Evolutionary conservation across 1,140 invertebrate genomes (phyloP), one percentile per base, ranked within the genome.

Genomic region (Pogonus chalceus): DNA sequence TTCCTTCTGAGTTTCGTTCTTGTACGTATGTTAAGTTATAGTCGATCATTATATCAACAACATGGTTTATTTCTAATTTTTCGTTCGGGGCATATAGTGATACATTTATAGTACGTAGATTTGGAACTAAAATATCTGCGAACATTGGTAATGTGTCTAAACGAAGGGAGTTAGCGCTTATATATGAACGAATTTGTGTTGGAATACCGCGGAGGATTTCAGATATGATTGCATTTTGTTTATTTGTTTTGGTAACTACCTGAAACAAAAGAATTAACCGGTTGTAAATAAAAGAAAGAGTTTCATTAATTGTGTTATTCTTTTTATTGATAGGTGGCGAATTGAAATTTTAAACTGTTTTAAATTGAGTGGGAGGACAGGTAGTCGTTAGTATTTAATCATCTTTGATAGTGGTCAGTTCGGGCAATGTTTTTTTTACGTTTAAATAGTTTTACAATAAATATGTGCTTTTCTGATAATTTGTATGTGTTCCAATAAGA

Each of bases 1-100:
- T 79, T 46, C 91, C 91, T 58, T 95, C 90, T 0, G 69, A 58
- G 2, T 74, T 77, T 46, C 85, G 82, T 52, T 90, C 83, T 71
- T 96, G 93, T 1, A 82, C 74, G 69, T 92, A 94, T 20, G 82
- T 86, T 49, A 98, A 72, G 56, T 91, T 92, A 67, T 93, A 91
- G 65, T 91, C 85, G 26, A 93, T 80, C 89, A 97, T 91, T 0
- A 88, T 78, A 52, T 82, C 76, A 1, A 96, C 83, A n/a, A 92
- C 79, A 20, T 81, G 71, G 0, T 69, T 63, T 12, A 96, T 65
- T 39, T 84, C 79, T 18, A 76, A 72, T 58, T 86, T 88, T 70
- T 97, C 94, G 59, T 75, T 72, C 37, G 79, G 65, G 35, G 80
- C 87, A 68, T 87, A 92, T 46, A 94, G 68, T 75, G 92, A 83